Base-by-base conservation (phyloP, 1,140 invertebrate species). In the Oryctes rhinoceros region DNA sequence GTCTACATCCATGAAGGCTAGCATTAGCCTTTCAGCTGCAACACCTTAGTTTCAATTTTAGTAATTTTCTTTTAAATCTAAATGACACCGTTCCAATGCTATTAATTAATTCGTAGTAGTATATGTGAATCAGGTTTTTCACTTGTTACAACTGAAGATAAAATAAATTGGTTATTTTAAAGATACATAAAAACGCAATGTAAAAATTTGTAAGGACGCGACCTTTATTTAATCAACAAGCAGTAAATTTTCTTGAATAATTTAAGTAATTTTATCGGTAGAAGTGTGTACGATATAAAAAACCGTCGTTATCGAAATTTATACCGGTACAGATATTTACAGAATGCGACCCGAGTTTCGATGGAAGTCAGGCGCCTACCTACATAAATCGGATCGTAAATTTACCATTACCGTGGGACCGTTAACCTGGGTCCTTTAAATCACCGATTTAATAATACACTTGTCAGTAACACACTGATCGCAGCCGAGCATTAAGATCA, bases 401-500 rank as follows among this genome's bases (percentile, higher is more conserved):
- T 71, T 71, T 71, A 71, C 18, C 65, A 13, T 37, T 35, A 71
- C 65, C 65, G 65, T 71, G 20, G 65, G 35, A 71, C 65, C 18
- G 65, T 71, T 71, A 71, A 71, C 65, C 65, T 71, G 65, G 65
- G 44, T 15, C 75, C 75, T 76, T 76, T 76, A 76, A 76, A 76
- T 76, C 47, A 76, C 39, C 39, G 75, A 76, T 76, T 76, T 76
- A 76, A 76, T 76, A 76, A 76, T 76, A 76, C 75, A 76, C 75
- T 76, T 76, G 75, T 76, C 75, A 76, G 75, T 76, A 49, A 39
- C 75, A 76, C 75, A 49, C 75, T 76, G 75, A 44, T 47, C 75
- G 75, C 75, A 49, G 20, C 39, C 75, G 75, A 76, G 47, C 75
- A 49, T 76, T 76, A 76, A 76, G 75, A 76, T 76, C 13, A 71